Percentiles rank a stretch among this genome's conserved stretches.
Conservation (phyloP, 64 coral and sea anemone species). For the Stylophora pistillata region DNA sequence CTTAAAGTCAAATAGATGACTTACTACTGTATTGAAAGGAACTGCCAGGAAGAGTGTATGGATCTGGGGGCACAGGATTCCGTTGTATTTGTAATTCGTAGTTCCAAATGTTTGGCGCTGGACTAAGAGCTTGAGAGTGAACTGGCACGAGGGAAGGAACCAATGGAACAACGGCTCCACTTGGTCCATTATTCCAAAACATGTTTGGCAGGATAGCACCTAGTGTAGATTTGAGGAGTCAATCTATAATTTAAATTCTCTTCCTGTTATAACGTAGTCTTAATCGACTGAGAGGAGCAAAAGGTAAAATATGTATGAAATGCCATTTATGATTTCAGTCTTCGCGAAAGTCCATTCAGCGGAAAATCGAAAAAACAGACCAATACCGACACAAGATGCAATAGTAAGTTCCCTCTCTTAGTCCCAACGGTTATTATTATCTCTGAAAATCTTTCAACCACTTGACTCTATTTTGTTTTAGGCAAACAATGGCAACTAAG, state of each 20-base stretch:
- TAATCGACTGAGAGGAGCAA: too few species aligned
- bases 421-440: too few species aligned
- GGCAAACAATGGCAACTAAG: neutral
- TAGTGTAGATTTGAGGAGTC: neutral
- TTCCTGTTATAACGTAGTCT: too few species aligned
- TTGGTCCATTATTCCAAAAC: neutral
- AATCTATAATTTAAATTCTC: neutral
- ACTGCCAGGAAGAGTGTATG: conserved; percentile 1
- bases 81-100: neutral
- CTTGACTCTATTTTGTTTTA: too few species aligned
- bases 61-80: conserved; percentile 13
- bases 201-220: neutral
- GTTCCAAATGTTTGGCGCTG: conserved; percentile 3
- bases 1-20: neutral
- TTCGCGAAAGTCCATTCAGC: too few species aligned
- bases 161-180: neutral
- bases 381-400: too few species aligned
- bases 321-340: too few species aligned
- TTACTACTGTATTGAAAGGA: neutral
- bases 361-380: too few species aligned
- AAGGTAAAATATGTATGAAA: too few species aligned
- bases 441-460: too few species aligned
- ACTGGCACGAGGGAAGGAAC: neutral
- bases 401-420: too few species aligned
- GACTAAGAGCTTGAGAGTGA: neutral